Percentiles rank a stretch among this genome's conserved stretches.
Conservation (phyloP, 2,113 vertebrate genomes). For the Ammodramus savannarum region DNA sequence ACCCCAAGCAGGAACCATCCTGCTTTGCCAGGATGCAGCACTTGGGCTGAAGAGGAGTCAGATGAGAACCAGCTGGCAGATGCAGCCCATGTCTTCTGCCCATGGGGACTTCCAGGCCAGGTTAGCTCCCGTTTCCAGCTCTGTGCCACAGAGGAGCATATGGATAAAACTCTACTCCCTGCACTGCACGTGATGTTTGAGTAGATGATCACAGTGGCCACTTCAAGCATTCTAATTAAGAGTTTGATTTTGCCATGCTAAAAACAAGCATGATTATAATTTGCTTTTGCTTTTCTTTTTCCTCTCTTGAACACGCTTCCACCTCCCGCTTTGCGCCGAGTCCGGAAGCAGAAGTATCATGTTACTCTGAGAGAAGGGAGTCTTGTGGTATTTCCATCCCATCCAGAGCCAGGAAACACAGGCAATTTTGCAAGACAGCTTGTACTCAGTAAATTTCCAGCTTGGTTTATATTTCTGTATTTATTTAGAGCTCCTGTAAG, state of each 20-base stretch:
- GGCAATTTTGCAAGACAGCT: conserved; percentile 57
- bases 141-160: not conserved
- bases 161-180: not conserved
- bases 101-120: not conserved
- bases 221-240: not conserved
- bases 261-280: not conserved
- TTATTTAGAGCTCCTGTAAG: conserved; percentile 34
- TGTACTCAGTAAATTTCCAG: conserved; percentile 60
- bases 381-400: conserved; percentile 51
- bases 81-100: not conserved
- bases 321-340: not conserved
- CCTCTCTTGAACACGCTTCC: not conserved
- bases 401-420: conserved; percentile 53
- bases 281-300: not conserved
- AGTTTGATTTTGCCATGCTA: not conserved
- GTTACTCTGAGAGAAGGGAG: conserved; percentile 1
- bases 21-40: not conserved
- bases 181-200: not conserved
- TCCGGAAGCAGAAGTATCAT: conserved; percentile 53
- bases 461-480: conserved; percentile 40
- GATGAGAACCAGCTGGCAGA: not conserved
- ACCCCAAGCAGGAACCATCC: too few relatives aligned
- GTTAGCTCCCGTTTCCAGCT: not conserved
- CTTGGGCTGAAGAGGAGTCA: not conserved
- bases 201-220: not conserved